phyloP scores from a whole-genome alignment of 1,140 invertebrate species.

The Sinonovacula constricta region DNA sequence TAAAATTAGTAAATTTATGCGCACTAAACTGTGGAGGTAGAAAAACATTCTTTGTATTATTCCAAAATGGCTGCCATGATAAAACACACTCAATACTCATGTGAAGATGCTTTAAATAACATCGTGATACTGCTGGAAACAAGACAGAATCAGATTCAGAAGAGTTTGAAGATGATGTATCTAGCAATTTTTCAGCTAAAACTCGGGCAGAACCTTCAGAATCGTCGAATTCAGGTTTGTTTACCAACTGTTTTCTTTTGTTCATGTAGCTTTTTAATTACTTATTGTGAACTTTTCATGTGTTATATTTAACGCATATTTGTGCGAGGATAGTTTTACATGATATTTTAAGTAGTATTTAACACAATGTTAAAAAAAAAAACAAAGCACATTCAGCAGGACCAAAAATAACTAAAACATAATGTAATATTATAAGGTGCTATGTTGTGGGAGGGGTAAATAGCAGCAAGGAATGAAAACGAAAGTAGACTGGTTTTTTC shows the following conservation, averaged over 20 bases:
- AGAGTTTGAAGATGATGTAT: background rate
- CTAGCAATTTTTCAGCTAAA: background rate
- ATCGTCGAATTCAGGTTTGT: background rate
- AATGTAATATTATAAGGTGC: too few relatives aligned
- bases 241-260: background rate
- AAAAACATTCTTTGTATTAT: background rate
- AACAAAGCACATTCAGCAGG: too few relatives aligned
- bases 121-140: background rate
- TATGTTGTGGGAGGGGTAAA: too few relatives aligned
- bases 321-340: too few relatives aligned
- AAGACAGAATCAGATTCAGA: background rate
- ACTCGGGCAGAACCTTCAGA: background rate
- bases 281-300: too few relatives aligned
- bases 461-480: too few relatives aligned
- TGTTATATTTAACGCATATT: too few relatives aligned
- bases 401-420: too few relatives aligned
- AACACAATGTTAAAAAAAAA: too few relatives aligned
- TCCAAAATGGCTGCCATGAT: background rate
- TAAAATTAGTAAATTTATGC: background rate
- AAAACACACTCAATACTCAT: background rate
- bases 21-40: background rate
- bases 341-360: too few relatives aligned
- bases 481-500: too few relatives aligned
- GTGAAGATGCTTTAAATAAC: background rate
- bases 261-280: too few relatives aligned